Conservation (phyloP, 64 coral and sea anemone genomes). For the Catalaphyllia jardinei region DNA sequence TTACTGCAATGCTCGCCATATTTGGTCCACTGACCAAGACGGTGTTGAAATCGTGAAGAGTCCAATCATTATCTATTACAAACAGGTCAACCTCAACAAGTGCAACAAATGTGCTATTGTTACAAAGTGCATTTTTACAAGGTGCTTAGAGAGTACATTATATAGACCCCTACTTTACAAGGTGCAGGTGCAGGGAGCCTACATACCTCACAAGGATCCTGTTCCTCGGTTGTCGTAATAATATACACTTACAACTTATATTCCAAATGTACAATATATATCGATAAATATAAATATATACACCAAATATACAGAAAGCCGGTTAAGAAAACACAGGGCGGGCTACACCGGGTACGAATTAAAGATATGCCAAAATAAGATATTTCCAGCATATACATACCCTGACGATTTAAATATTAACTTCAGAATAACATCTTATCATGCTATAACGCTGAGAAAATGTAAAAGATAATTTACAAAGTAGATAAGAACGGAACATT, state of each 20-base stretch:
- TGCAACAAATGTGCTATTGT: constrained; percentile 40
- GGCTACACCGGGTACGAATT: too few species aligned
- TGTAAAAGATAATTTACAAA: too few species aligned
- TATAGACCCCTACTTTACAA: neutral
- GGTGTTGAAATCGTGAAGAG: too few species aligned
- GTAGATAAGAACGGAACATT: too few species aligned
- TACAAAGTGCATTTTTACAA: constrained; percentile 23
- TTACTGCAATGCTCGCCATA: too few species aligned
- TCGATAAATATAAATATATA: neutral
- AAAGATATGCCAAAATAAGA: too few species aligned
- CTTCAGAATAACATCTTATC: too few species aligned
- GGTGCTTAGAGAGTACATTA: constrained; percentile 12
- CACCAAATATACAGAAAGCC: neutral
- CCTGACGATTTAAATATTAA: too few species aligned
- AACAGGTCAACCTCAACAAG: neutral
- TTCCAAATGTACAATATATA: neutral
- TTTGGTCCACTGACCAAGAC: too few species aligned
- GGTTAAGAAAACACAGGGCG: too few species aligned
- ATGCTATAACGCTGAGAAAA: too few species aligned
- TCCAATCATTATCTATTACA: neutral
- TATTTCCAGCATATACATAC: too few species aligned
- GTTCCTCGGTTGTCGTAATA: neutral
- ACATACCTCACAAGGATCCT: neutral
- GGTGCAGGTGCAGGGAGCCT: neutral
- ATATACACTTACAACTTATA: neutral